Percentiles rank a stretch among this genome's conserved stretches.
Conservation (phyloP, 2,113 vertebrate genomes). For the Macaca nemestrina region DNA sequence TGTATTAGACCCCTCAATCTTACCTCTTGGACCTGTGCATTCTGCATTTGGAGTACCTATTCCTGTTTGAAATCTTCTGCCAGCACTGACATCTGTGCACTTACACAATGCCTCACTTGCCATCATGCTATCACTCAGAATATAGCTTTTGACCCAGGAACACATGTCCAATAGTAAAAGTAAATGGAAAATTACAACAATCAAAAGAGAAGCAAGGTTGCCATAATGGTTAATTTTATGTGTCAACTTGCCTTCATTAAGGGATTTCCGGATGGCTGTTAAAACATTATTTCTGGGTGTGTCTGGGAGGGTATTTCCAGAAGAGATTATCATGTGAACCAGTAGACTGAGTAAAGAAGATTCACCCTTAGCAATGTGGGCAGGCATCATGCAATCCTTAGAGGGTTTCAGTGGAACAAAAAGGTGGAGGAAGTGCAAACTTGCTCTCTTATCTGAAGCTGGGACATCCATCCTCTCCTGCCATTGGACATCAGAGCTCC, state of each 20-base stretch:
- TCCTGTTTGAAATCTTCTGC: neutral
- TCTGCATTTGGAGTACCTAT: neutral
- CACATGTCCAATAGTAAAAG: neutral
- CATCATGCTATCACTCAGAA: neutral
- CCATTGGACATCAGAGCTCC: neutral
- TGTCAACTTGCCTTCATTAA: neutral
- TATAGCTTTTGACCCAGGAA: neutral
- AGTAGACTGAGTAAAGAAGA: neutral
- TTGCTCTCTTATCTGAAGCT: neutral
- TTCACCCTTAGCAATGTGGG: neutral
- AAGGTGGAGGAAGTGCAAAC: neutral
- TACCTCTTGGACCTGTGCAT: neutral
- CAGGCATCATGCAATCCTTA: neutral
- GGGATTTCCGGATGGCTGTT: neutral
- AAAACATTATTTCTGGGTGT: neutral
- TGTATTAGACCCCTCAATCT: neutral
- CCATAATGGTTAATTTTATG: neutral
- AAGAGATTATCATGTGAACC: neutral
- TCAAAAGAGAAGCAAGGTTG: neutral
- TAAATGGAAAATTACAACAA: neutral
- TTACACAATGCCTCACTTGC: neutral
- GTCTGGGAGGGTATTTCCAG: neutral
- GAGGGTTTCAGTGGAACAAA: neutral
- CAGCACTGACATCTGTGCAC: neutral
- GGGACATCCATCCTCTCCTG: too few species aligned